These are phyloP conservation scores for Marmota flaviventris DNA, from an alignment of 2,113 vertebrate species.

Conservation along the genomic window DNA sequence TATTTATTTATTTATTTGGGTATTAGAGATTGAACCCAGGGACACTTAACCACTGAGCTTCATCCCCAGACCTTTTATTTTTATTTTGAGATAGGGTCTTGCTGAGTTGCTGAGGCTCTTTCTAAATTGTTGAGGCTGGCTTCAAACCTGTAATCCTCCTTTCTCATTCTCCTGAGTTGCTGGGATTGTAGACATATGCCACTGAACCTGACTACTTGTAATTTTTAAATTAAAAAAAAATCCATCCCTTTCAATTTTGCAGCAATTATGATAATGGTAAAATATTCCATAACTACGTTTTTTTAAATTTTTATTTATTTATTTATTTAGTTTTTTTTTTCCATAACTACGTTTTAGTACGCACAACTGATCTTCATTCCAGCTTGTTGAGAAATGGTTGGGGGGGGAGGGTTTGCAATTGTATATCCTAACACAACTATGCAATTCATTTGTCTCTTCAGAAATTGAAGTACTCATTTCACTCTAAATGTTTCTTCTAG, in stretches of 20 bases:
- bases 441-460: constrained; percentile 44
- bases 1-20: not conserved
- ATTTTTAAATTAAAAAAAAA: constrained; percentile 26
- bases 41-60: not conserved
- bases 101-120: too few relatives aligned
- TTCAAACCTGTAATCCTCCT: too few relatives aligned
- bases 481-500: constrained; percentile 61
- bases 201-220: not conserved
- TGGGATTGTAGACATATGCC: not conserved
- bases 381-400: constrained; percentile 30
- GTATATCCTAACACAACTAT: constrained; percentile 43
- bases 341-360: constrained; percentile 39
- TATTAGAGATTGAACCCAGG: not conserved
- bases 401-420: constrained; percentile 14
- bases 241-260: constrained; percentile 20
- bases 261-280: constrained; percentile 12
- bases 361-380: constrained; percentile 21
- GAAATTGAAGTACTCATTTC: constrained; percentile 56
- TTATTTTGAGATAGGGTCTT: too few relatives aligned
- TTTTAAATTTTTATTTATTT: too few relatives aligned
- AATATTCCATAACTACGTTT: constrained; percentile 35
- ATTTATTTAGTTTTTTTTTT: not conserved
- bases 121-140: too few relatives aligned
- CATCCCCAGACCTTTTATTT: too few relatives aligned
- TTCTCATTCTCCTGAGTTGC: not conserved